Evolutionary conservation across 2,113 vertebrate species (phyloP).

Genomic region (Salvelinus sp.): DNA sequence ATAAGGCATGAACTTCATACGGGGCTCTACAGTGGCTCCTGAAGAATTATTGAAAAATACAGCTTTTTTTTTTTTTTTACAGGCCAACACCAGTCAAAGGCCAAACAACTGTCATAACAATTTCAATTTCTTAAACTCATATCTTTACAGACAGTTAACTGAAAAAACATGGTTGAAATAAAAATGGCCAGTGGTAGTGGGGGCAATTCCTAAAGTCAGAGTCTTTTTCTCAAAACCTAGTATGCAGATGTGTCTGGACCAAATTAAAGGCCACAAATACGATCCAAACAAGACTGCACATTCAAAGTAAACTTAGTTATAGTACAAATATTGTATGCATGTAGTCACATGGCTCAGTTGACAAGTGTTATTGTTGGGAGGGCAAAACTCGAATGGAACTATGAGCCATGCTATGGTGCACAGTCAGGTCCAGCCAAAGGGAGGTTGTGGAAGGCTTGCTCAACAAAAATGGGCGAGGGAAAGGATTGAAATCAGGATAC

Average conservation of each 20-base stretch:
- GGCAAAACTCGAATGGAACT: too few relatives aligned
- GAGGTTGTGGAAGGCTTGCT: too few relatives aligned
- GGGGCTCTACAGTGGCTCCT: background rate
- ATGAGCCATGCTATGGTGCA: too few relatives aligned
- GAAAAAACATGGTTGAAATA: background rate
- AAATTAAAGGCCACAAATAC: background rate
- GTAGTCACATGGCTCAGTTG: too few relatives aligned
- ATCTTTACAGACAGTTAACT: background rate
- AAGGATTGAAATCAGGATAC: too few relatives aligned
- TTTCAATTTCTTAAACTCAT: background rate
- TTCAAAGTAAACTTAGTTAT: too few relatives aligned
- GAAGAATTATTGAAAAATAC: background rate
- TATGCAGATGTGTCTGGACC: background rate
- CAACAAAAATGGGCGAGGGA: too few relatives aligned
- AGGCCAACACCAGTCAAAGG: background rate
- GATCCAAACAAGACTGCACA: too few relatives aligned
- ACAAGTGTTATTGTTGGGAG: too few relatives aligned
- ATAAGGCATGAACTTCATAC: slow-evolving; percentile 39
- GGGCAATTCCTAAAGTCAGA: background rate
- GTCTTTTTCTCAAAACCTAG: background rate
- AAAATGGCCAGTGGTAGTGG: background rate
- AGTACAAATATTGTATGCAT: too few relatives aligned
- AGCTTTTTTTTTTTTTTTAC: background rate
- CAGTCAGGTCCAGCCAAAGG: too few relatives aligned
- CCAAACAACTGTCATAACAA: background rate